These are phyloP conservation scores for Drosophila macrospina DNA, from an alignment of 2,888 invertebrate genomes.

Conservation along the genomic window DNA sequence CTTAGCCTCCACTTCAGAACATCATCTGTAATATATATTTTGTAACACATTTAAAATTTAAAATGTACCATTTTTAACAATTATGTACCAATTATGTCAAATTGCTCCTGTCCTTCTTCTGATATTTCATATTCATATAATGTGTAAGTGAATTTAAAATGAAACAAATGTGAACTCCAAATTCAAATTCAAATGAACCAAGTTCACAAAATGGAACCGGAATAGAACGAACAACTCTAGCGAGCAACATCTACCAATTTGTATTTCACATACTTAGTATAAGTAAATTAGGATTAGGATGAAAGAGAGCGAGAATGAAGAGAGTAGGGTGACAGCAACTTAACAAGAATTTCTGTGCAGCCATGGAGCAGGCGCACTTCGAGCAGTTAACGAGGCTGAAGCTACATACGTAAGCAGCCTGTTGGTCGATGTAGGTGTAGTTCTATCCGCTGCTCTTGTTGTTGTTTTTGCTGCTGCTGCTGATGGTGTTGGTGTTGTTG, in stretches of 20 bases:
- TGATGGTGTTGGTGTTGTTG: slow-evolving; percentile 8
- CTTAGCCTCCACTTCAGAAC: too few relatives aligned
- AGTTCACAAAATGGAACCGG: slow-evolving; percentile 4
- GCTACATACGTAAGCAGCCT: slow-evolving; percentile 68
- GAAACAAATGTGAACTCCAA: too few relatives aligned
- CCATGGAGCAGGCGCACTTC: slow-evolving; percentile 62
- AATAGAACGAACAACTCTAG: slow-evolving; percentile 1
- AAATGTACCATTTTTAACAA: too few relatives aligned
- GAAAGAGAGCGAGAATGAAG: neutral
- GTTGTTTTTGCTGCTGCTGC: slow-evolving; percentile 11
- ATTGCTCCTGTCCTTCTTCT: too few relatives aligned
- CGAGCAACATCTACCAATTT: slow-evolving; percentile 15
- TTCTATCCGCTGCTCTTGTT: slow-evolving; percentile 5
- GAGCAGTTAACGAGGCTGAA: slow-evolving; percentile 31
- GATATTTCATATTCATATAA: too few relatives aligned
- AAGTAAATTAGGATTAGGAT: slow-evolving; percentile 6
- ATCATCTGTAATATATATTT: too few relatives aligned
- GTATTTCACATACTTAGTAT: slow-evolving; percentile 14
- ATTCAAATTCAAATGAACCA: neutral
- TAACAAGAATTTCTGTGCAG: slow-evolving; percentile 52
- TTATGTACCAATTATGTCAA: too few relatives aligned
- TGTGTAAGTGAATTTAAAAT: too few relatives aligned
- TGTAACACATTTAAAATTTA: too few relatives aligned
- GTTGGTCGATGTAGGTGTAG: slow-evolving; percentile 16
- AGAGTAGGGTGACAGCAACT: neutral